Evolutionary conservation across 2,888 invertebrate species (phyloP), one percentile per base, ranked within the genome.

Genomic region (Callimorpha dominula): DNA sequence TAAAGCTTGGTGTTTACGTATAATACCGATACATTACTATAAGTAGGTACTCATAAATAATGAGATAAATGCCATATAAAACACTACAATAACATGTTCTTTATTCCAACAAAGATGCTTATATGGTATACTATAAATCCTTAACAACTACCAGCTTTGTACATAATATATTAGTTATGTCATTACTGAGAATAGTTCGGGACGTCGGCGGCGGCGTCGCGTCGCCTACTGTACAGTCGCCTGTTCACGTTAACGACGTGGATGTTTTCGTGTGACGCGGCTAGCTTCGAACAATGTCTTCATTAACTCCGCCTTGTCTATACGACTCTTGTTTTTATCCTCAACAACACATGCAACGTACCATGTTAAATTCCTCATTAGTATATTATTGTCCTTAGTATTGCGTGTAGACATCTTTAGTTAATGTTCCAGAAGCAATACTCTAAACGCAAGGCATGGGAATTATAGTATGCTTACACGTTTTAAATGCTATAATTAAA

Each of bases 361-460:
- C 42, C 31, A 52, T 43, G 64, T 70, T 64, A 42, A 54, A 69
- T 63, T 52, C 46, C 40, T 43, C 49, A 63, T 69, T 69, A 40
- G 11, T 40, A 52, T 42, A 52, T 52, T 42, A 31, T 42, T 42
- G 40, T 50, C 17, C 42, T 50, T 52, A 40, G 57, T 17, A 60
- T 62, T 42, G 31, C 57, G 46, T 60, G 57, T 46, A 46, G 17
- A 43, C 43, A 60, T 57, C 43, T n/a, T 57, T 46, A 57, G 46
- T 20, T 57, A 57, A 20, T 68, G 43, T 49, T 40, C 0, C 70
- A 40, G 63, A 31, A n/a, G n/a, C n/a, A 52, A 11, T 17, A 40
- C 57, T 31, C 49, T 46, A 46, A 40, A 8, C 7, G 60, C 20
- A 49, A 43, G 15, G 60, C 60, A 5, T 49, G 20, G n/a, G 6